These are phyloP conservation scores for Melanotaenia boesemani DNA, from an alignment of 2,797 vertebrate genomes.

Conservation along the genomic window DNA sequence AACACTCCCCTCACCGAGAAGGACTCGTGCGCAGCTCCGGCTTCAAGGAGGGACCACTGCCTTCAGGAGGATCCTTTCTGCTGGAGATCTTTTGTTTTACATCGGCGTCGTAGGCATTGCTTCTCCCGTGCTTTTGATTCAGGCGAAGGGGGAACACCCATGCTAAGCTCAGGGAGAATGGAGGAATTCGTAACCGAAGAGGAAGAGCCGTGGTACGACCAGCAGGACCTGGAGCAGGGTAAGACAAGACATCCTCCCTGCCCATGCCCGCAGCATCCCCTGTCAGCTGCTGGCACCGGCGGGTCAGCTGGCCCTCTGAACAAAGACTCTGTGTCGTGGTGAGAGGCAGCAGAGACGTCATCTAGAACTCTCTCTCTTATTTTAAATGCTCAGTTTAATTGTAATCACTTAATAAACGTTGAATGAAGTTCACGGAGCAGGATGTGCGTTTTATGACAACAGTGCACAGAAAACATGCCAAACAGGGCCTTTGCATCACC, in stretches of 20 bases:
- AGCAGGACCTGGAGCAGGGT: conserved; percentile 96
- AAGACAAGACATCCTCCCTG: conserved; percentile 54
- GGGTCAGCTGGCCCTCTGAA: conserved; percentile 46
- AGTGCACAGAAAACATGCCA: conserved; percentile 57
- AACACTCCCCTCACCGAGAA: neutral
- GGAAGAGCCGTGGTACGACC: conserved; percentile 96
- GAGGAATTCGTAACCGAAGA: conserved; percentile 93
- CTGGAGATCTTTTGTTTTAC: conserved; percentile 56
- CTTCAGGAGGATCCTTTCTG: conserved; percentile 17
- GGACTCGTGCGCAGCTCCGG: conserved; percentile 21
- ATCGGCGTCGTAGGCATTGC: neutral
- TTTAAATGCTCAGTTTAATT: neutral
- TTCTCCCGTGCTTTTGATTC: conserved; percentile 15
- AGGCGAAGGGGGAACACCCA: conserved; percentile 38
- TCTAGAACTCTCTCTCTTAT: neutral
- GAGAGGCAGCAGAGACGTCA: conserved; percentile 11
- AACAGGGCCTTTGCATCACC: conserved; percentile 34
- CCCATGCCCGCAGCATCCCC: conserved; percentile 55
- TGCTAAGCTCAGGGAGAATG: conserved; percentile 89
- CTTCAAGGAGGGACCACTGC: conserved; percentile 27
- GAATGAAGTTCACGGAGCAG: neutral
- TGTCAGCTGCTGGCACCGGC: conserved; percentile 43
- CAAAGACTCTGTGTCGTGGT: conserved; percentile 60
- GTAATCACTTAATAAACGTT: neutral
- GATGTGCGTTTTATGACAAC: conserved; percentile 36